Evolutionary conservation across 2,888 invertebrate species (phyloP), one percentile per base, ranked within the genome.

Genomic region (Byasa hedistus): DNA sequence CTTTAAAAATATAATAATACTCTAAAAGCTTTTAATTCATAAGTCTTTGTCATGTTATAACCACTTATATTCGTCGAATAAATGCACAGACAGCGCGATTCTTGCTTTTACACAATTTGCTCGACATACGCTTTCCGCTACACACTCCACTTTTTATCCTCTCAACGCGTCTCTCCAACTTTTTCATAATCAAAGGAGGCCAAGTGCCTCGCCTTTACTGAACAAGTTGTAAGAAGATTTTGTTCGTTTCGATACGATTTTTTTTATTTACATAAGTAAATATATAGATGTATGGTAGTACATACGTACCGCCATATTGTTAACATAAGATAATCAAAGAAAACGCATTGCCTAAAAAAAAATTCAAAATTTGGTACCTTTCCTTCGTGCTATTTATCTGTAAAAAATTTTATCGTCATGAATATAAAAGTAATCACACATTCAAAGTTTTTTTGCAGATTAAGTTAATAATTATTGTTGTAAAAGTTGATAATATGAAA

Each of bases 161-260:
- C 81, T 81, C 78, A 78, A 79, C 81, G 76, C 79, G 79, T 81
- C 83, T 79, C 84, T 85, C 82, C 83, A 84, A 81, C 81, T 83
- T 86, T 85, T 84, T 79, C 76, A 84, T 86, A 85, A 86, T 85
- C 83, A 87, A 84, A 85, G 83, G 75, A 81, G 79, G 79, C 75
- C 81, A 81, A 86, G 82, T 82, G 75, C 77, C 39, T 76, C 78
- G 76, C 78, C 79, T 84, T 85, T 84, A 83, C 82, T 81, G 81
- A 81, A 75, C 73, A 83, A 74, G 73, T 77, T 75, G 76, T 76
- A 78, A 76, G 72, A 77, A 75, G 75, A 75, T 73, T 80, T 54
- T 19, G n/a, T 48, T 54, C 22, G 52, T n/a, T 54, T 22, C 21
- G 52, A 3, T 27, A 27, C 27, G 27, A n/a, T 27, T 51, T 51